Evolutionary conservation across 2,888 invertebrate genomes (phyloP).

Genomic region (Tipula unca): DNA sequence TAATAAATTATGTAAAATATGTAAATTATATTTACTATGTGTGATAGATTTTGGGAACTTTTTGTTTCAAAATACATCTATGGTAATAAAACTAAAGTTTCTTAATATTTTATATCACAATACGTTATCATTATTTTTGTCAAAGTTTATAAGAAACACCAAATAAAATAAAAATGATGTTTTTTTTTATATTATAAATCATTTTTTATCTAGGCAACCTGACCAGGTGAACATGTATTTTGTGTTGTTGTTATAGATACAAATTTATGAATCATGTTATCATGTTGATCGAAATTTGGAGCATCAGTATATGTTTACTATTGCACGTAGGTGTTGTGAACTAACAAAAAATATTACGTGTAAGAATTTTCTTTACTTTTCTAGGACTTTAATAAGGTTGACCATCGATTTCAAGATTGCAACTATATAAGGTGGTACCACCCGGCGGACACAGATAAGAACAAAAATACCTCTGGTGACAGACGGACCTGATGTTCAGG

Average conservation of each 20-base stretch:
- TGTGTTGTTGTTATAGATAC: neutral
- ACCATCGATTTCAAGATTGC: too few relatives aligned
- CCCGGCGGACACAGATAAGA: too few relatives aligned
- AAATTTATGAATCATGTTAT: neutral
- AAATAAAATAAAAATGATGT: neutral
- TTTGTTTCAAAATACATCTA: neutral
- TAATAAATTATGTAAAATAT: neutral
- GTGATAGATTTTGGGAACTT: neutral
- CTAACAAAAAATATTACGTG: too few relatives aligned
- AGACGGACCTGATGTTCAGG: too few relatives aligned
- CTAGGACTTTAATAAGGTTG: too few relatives aligned
- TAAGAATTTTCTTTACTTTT: too few relatives aligned
- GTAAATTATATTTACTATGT: conserved; percentile 8
- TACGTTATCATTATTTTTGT: neutral
- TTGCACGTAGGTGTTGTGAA: too few relatives aligned
- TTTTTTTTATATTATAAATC: neutral
- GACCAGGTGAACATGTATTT: neutral
- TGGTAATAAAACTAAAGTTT: neutral
- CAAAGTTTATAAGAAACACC: neutral
- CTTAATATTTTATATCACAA: neutral
- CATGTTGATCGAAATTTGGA: neutral
- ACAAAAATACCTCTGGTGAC: too few relatives aligned
- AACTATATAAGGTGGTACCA: too few relatives aligned
- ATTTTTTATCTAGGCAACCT: neutral
- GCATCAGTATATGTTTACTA: too few relatives aligned